Conservation (phyloP, 2,113 vertebrate species). For the Cryptotis parvus region DNA sequence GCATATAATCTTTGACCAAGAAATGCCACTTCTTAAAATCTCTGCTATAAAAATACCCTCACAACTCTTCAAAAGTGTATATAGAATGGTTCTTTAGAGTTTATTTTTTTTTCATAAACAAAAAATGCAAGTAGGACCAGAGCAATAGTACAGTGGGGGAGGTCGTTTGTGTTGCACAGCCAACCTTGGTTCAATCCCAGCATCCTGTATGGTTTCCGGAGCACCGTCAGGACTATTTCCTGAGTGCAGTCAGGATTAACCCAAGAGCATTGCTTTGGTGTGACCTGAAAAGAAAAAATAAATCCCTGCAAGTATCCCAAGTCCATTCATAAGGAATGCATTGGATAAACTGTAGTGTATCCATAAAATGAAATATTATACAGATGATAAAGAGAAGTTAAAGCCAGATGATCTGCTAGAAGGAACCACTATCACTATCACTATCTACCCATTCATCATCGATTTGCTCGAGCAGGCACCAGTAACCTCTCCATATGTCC, state of each 20-base stretch:
- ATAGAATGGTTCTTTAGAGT: neutral
- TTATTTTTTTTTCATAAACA: conserved; percentile 23
- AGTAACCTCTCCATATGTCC: too few species aligned
- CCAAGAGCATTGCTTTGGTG: too few species aligned
- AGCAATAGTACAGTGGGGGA: too few species aligned
- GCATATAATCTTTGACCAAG: conserved; percentile 75
- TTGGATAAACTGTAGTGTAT: neutral
- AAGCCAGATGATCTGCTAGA: neutral
- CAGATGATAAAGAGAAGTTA: neutral
- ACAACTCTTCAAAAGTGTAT: neutral
- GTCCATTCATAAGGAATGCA: neutral
- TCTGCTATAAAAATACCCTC: conserved; percentile 14
- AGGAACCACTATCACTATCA: neutral
- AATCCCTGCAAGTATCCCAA: neutral
- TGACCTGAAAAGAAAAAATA: too few species aligned
- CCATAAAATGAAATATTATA: neutral
- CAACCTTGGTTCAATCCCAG: too few species aligned
- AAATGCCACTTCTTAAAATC: conserved; percentile 67
- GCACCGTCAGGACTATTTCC: too few species aligned
- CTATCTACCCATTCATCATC: too few species aligned
- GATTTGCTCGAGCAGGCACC: too few species aligned
- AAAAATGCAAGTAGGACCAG: neutral
- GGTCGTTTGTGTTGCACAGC: too few species aligned
- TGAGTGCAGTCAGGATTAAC: too few species aligned
- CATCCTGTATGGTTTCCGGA: too few species aligned